These are phyloP conservation scores for Nyctereutes procyonoides DNA, from an alignment of 2,113 vertebrate genomes.

Conservation along the genomic window DNA sequence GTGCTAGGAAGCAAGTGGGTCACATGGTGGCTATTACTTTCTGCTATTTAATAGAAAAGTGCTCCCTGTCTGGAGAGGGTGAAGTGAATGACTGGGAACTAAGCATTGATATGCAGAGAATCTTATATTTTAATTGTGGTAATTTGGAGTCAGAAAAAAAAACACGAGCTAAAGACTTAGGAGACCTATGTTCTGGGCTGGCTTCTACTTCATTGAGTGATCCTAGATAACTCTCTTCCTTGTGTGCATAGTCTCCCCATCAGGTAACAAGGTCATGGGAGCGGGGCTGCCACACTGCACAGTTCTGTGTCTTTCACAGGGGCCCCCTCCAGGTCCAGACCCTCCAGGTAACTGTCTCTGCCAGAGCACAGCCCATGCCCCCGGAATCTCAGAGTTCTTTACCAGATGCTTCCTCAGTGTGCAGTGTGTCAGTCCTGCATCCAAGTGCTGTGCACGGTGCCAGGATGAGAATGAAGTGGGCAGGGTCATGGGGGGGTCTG, in stretches of 20 bases:
- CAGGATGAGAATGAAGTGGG: neutral
- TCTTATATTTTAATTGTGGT: neutral
- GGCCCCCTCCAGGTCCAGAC: neutral
- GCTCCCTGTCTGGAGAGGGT: neutral
- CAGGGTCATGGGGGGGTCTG: neutral
- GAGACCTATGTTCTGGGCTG: neutral
- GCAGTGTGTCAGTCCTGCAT: neutral
- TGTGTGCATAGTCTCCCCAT: neutral
- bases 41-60: neutral
- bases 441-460: neutral
- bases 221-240: neutral
- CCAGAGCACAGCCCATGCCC: fast-evolving
- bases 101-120: neutral
- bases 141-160: neutral
- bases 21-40: neutral
- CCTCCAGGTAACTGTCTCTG: neutral
- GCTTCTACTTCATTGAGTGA: neutral
- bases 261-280: neutral
- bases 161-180: neutral
- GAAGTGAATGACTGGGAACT: neutral
- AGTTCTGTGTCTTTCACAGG: neutral
- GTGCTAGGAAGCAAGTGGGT: neutral
- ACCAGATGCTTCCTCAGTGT: neutral
- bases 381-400: neutral
- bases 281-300: fast-evolving